phyloP scores from a whole-genome alignment of 2,797 vertebrate species.

The Cryptoblepharus egeriae region DNA sequence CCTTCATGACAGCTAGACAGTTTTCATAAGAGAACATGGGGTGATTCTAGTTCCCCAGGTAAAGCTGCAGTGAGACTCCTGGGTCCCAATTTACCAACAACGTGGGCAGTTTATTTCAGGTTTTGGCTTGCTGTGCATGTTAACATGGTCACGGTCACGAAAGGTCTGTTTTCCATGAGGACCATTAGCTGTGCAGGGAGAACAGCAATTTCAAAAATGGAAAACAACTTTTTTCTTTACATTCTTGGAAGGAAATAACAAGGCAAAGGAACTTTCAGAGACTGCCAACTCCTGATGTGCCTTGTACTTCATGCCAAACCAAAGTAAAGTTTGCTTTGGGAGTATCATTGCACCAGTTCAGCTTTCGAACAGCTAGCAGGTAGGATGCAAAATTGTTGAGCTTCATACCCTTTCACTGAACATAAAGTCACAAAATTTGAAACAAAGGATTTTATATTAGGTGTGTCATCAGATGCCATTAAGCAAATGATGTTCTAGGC shows the following conservation, averaged over 20 bases:
- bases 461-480: neutral
- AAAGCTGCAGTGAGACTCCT: neutral
- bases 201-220: constrained; percentile 51
- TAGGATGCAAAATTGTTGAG: constrained; percentile 45
- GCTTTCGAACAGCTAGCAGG: constrained; percentile 72
- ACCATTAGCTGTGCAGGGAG: neutral
- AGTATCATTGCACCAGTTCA: constrained; percentile 70
- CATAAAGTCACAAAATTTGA: neutral
- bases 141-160: constrained; percentile 9
- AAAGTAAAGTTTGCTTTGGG: constrained; percentile 73
- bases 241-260: constrained; percentile 73
- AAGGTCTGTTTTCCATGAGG: constrained; percentile 30
- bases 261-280: constrained; percentile 66
- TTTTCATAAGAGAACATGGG: neutral
- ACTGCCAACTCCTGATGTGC: constrained; percentile 70
- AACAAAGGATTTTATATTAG: neutral
- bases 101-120: constrained; percentile 15
- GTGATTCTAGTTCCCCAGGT: neutral
- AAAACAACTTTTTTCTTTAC: constrained; percentile 37
- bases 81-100: constrained; percentile 22
- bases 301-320: constrained; percentile 72
- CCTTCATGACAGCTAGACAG: neutral
- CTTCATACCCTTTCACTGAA: constrained; percentile 24
- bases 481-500: neutral
- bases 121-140: neutral